phyloP scores from a whole-genome alignment of 2,113 vertebrate species.

The Charina bottae region DNA sequence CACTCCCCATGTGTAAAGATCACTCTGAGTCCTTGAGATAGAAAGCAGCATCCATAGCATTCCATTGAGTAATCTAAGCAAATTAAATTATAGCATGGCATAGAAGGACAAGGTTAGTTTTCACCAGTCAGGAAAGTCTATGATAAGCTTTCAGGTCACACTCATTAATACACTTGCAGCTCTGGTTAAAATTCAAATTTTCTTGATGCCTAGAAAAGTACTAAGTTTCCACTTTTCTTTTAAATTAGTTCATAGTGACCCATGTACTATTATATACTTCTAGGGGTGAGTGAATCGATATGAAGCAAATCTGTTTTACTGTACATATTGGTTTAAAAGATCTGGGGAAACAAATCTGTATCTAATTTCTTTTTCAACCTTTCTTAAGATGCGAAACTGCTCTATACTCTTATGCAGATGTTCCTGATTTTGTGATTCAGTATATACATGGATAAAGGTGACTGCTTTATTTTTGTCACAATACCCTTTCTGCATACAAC shows the following conservation, averaged over 20 bases:
- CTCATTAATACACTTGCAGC: neutral
- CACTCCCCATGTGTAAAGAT: neutral
- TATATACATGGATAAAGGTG: neutral
- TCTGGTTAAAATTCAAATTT: slow-evolving; percentile 17
- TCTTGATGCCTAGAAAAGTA: neutral
- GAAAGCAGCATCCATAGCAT: slow-evolving; percentile 29
- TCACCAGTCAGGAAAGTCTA: slow-evolving; percentile 27
- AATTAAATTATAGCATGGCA: slow-evolving; percentile 13
- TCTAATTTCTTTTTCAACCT: neutral
- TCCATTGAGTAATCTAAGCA: slow-evolving; percentile 43
- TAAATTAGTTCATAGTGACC: neutral
- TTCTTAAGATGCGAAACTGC: neutral
- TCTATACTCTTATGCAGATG: neutral
- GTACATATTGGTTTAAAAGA: neutral
- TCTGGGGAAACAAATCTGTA: neutral
- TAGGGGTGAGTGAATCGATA: neutral
- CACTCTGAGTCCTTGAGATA: slow-evolving; percentile 15
- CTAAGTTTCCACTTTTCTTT: neutral
- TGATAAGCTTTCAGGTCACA: slow-evolving; percentile 37
- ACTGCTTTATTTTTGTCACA: neutral
- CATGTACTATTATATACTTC: neutral
- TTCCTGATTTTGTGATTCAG: neutral
- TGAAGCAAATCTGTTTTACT: neutral
- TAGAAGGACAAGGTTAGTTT: slow-evolving; percentile 30
- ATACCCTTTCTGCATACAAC: neutral